Conservation (phyloP, 2,888 invertebrate species). For the Ophion costatus region DNA sequence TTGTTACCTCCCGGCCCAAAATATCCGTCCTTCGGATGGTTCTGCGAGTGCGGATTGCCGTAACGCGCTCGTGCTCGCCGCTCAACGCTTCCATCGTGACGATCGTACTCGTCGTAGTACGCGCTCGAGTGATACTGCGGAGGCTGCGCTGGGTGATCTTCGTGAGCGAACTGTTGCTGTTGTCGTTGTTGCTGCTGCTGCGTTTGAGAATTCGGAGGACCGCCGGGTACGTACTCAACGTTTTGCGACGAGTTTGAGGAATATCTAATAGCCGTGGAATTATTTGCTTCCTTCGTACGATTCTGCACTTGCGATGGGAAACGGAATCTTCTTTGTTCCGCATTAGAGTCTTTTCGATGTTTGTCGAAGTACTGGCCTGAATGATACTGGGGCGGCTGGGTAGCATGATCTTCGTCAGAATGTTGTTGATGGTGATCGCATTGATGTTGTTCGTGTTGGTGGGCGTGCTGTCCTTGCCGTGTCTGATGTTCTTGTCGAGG, state of each 20-base stretch:
- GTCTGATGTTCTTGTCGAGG: slow-evolving; percentile 64
- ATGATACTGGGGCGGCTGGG: slow-evolving; percentile 69
- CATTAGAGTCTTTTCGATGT: slow-evolving; percentile 65
- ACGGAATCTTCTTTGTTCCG: slow-evolving; percentile 61
- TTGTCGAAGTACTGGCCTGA: slow-evolving; percentile 69
- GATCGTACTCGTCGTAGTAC: slow-evolving; percentile 66
- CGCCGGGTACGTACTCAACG: slow-evolving; percentile 67
- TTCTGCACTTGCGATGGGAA: slow-evolving; percentile 71
- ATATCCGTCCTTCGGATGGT: slow-evolving; percentile 71
- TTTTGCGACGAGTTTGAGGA: slow-evolving; percentile 70
- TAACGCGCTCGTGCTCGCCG: slow-evolving; percentile 63
- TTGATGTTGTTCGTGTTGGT: slow-evolving; percentile 45
- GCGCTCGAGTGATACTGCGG: slow-evolving; percentile 72
- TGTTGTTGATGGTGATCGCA: slow-evolving; percentile 5
- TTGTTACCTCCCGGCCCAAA: slow-evolving; percentile 70
- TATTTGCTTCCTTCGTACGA: slow-evolving; percentile 72
- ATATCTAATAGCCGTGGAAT: slow-evolving; percentile 70
- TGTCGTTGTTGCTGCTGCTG: slow-evolving; percentile 62
- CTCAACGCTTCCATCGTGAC: slow-evolving; percentile 69
- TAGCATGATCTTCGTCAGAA: slow-evolving; percentile 34
- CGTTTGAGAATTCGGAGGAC: slow-evolving; percentile 49
- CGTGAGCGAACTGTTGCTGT: slow-evolving; percentile 51
- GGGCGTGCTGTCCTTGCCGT: slow-evolving; percentile 63
- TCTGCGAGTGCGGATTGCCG: slow-evolving; percentile 69
- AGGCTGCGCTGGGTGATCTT: slow-evolving; percentile 53